Evolutionary conservation across 1,140 invertebrate species (phyloP).

Genomic region (Ridgeia piscesae): DNA sequence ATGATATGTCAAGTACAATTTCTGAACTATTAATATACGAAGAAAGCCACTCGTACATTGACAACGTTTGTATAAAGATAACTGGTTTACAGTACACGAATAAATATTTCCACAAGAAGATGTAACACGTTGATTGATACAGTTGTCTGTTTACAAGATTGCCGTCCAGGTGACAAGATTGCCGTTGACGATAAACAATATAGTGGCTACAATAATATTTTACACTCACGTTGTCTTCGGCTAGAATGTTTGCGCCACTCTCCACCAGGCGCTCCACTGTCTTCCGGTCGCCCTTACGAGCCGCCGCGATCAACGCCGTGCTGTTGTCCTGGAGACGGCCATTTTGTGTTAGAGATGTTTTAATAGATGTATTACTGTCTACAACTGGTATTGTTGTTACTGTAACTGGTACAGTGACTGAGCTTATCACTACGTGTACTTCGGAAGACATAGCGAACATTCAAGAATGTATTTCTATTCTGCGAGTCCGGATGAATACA

Average conservation of each 20-base stretch:
- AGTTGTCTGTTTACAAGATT: too few species aligned
- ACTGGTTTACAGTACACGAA: too few species aligned
- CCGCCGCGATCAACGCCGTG: slow-evolving; percentile 34
- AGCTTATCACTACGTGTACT: not conserved
- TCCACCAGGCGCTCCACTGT: slow-evolving; percentile 28
- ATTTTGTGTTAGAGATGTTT: not conserved
- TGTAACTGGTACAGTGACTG: not conserved
- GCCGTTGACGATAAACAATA: too few species aligned
- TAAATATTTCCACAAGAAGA: too few species aligned
- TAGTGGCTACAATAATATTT: not conserved
- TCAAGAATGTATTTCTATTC: too few species aligned
- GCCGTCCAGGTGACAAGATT: not conserved
- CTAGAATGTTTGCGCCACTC: slow-evolving; percentile 28
- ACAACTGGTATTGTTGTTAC: not conserved
- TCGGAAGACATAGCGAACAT: too few species aligned
- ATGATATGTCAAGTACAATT: too few species aligned
- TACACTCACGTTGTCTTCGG: slow-evolving; percentile 36
- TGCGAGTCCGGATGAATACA: too few species aligned
- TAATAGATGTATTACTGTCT: not conserved
- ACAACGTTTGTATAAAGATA: too few species aligned
- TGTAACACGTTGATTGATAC: too few species aligned
- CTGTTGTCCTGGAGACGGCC: slow-evolving; percentile 29
- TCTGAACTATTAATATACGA: too few species aligned
- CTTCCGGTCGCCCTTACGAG: slow-evolving; percentile 31
- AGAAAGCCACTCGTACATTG: too few species aligned